Evolutionary conservation across 2,888 invertebrate species (phyloP), one percentile per base, ranked within the genome.

Genomic region (Eupithecia dodoneata): DNA sequence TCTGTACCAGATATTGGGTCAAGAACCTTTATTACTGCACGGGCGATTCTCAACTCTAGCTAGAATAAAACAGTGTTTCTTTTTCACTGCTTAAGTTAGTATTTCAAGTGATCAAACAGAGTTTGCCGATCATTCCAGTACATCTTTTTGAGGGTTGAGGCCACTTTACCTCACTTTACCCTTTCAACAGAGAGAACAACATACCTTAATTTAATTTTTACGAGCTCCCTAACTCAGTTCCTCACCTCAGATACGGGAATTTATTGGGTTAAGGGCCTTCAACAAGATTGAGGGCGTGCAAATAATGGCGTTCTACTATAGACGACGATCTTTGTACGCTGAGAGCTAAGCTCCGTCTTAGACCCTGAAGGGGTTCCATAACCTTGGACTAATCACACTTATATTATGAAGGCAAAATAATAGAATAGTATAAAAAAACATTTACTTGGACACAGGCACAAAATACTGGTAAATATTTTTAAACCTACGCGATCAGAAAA

Each of bases 121-220:
- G 82, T 80, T 80, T 80, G 79, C 78, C 79, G 80, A 81, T 80
- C 80, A 80, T 80, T 71, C 76, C 66, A 77, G 82, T 72, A 77
- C 75, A 77, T 77, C 72, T 75, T 77, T 77, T 75, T 75, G 45
- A 77, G 71, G 73, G 79, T 75, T 76, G 74, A 73, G 78, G 79
- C 72, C 76, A 80, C 81, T 84, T 83, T 75, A 80, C 79, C 85
- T 83, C 82, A 82, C 83, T 81, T 81, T 82, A 80, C 81, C 70
- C 65, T 77, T 67, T 75, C 78, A 75, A 44, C 79, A 79, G 72
- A 76, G 81, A 82, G 86, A 84, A 86, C 82, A 85, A 77, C 82
- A 73, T 78, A 52, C 70, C 72, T 74, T 85, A 85, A 87, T 86
- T 86, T 85, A 85, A 86, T 87, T 86, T 83, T 82, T 82, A 80